Evolutionary conservation across 2,888 invertebrate species (phyloP), one percentile per base, ranked within the genome.

Genomic region (Lacanobia oleracea): DNA sequence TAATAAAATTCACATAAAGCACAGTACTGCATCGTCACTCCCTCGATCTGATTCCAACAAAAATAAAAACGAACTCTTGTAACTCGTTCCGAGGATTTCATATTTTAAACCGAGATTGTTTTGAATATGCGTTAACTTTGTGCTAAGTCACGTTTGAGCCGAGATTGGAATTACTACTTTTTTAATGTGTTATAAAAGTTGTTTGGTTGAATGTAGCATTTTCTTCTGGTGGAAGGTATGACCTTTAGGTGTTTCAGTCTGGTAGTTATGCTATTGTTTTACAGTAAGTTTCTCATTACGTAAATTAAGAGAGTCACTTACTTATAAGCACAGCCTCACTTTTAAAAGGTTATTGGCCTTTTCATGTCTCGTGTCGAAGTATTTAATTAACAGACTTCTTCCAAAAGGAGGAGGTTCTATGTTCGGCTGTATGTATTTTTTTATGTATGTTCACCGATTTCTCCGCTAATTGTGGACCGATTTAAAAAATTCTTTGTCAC

Each of bases 71-170:
- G 70, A 56, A 79, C 77, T 40, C 54, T 68, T 75, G 89, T 89
- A 93, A 93, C 94, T 91, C 89, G 94, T 93, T 93, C 91, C 75
- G 88, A 91, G 92, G 93, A 93, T 94, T 94, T 94, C 93, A 94
- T 94, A 95, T 95, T 95, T 94, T 91, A 92, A 93, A 93, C 93
- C 93, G 90, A 93, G 92, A 90, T 88, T 93, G 90, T 90, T 92
- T 93, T 92, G 93, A 93, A 93, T 94, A 91, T 83, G 90, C 86
- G 85, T 72, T 66, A 60, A 88, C 90, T 88, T 93, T 91, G 90
- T 94, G 95, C 93, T 88, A 87, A 91, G 93, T 95, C 95, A 95
- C 91, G 92, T 88, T 90, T 87, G 84, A 72, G 77, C 72, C 21
- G 62, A 70, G 76, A 75, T 74, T 76, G 77, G 79, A 71, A 77